Base-by-base conservation (phyloP, 2,888 invertebrate genomes). In the Opisthograptis luteolata region DNA sequence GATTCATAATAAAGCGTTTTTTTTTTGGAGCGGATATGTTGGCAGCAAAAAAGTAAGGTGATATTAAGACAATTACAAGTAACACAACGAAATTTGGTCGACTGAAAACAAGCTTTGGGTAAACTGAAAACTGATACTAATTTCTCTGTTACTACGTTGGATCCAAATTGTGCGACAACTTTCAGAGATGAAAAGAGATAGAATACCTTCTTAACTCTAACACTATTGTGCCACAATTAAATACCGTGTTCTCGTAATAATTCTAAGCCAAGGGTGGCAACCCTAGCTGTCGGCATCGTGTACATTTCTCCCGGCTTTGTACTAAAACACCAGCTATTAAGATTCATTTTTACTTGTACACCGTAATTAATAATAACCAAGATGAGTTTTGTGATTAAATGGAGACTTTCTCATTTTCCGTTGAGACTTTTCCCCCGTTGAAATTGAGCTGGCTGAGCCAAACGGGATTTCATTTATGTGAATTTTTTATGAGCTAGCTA, bases 271-370 rank as follows among this genome's bases (percentile, higher is more conserved):
- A 32, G 8, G 2, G 30, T 13, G 36, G 20, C 37, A 49, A 39
- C 49, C 49, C 43, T 49, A 31, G 9, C 8, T 7, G 70, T 64
- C 64, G 60, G 71, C 68, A 73, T 77, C 76, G 67, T 57, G 68
- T 68, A 64, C 63, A 53, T 70, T 72, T 68, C 68, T 66, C 57
- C 56, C 60, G 62, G 62, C 68, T 69, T 73, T 73, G 64, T 72
- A 68, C 72, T 69, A 66, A 75, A 76, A 79, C 75, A 76, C 79
- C 70, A 63, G 70, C 73, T 69, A 79, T 81, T 79, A 79, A 71
- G 72, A 77, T 66, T 73, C 68, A 74, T 74, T 80, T 81, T 80
- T 76, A 75, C 68, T 75, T 75, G 70, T 62, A 56, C 55, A 39
- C 42, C 47, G 59, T 52, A 57, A 60, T 61, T 56, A 61, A 57